Conservation (phyloP, 2,113 vertebrate species). For the Neotoma lepida region DNA sequence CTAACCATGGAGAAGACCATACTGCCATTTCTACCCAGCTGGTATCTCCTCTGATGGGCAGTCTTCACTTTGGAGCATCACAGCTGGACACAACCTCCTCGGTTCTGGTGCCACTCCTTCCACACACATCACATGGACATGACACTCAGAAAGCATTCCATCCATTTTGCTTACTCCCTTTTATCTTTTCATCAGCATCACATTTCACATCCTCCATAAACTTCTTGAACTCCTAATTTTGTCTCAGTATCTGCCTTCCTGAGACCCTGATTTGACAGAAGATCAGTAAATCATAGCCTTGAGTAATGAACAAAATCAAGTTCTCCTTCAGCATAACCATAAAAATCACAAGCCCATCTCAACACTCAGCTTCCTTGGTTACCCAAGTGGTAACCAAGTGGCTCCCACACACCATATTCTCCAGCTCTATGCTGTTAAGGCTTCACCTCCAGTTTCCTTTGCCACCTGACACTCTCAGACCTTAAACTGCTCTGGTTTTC, state of each 20-base stretch:
- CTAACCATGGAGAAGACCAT: background rate
- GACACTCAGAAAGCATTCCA: background rate
- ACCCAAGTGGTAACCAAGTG: background rate
- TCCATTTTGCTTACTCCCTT: background rate
- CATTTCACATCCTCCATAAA: background rate
- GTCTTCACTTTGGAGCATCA: background rate
- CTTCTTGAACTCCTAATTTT: background rate
- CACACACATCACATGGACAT: background rate
- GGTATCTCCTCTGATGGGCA: background rate
- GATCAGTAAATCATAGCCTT: slow-evolving; percentile 30
- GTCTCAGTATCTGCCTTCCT: background rate
- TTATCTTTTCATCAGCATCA: background rate
- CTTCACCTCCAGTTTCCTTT: background rate
- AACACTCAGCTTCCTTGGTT: background rate
- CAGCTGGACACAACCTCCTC: background rate
- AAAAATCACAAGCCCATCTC: slow-evolving; percentile 6
- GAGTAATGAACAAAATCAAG: slow-evolving; percentile 21
- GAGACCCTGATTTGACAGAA: slow-evolving; percentile 20
- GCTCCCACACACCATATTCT: background rate
- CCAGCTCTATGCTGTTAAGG: background rate
- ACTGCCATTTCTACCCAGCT: background rate
- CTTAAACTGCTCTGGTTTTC: slow-evolving; percentile 1
- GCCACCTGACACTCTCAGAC: background rate
- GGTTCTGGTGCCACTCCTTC: background rate
- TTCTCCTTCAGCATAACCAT: background rate